A percentile compares a stretch with the other conserved stretches of the same genome.
These are phyloP conservation scores for Drosophila tanythrix DNA, from an alignment of 2,888 invertebrate species.

Conservation along the genomic window DNA sequence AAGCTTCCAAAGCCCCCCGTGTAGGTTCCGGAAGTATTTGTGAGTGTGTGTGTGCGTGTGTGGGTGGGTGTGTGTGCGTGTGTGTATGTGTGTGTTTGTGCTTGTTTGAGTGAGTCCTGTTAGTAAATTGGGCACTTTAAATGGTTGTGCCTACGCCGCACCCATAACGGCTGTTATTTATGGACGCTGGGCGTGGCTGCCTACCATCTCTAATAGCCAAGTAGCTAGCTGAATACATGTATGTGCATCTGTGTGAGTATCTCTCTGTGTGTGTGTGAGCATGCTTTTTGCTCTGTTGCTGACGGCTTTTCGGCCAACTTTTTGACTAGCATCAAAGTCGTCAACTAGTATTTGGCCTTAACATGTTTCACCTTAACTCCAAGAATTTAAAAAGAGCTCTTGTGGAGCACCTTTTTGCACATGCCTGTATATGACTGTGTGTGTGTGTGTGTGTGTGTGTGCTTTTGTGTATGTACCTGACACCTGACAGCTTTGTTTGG, in stretches of 20 bases:
- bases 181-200: slow-evolving; percentile 34
- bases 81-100: background rate
- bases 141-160: slow-evolving; percentile 16
- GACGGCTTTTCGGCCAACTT: slow-evolving; percentile 30
- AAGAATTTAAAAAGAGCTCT: slow-evolving; percentile 8
- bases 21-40: background rate
- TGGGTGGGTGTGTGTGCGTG: background rate
- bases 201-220: slow-evolving; percentile 42
- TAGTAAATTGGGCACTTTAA: slow-evolving; percentile 43
- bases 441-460: slow-evolving; percentile 3
- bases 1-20: slow-evolving; percentile 27
- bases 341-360: slow-evolving; percentile 60
- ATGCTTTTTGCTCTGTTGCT: slow-evolving; percentile 11
- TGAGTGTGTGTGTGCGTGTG: background rate
- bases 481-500: slow-evolving; percentile 56
- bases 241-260: background rate
- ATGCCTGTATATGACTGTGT: background rate
- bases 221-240: slow-evolving; percentile 12
- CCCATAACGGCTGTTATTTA: slow-evolving; percentile 33
- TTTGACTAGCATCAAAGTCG: slow-evolving; percentile 37
- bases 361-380: slow-evolving; percentile 48
- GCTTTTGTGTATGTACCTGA: slow-evolving; percentile 33
- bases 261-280: background rate
- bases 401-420: slow-evolving; percentile 1
- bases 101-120: slow-evolving; percentile 14